Conservation (phyloP, 2,888 invertebrate genomes). For the Ceraclea dissimilis region DNA sequence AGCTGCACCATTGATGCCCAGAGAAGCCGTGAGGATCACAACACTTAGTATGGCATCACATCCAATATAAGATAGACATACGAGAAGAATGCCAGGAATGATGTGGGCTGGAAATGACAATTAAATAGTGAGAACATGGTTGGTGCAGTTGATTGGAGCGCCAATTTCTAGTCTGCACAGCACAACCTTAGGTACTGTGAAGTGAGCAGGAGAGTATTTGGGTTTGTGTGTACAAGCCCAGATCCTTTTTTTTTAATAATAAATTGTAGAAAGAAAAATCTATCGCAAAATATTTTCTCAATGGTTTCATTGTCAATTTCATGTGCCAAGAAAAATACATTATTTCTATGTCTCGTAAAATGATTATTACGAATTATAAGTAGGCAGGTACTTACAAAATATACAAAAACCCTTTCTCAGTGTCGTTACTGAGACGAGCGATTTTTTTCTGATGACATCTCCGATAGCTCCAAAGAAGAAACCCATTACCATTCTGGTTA, state of each 20-base stretch:
- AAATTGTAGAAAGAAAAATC: no score
- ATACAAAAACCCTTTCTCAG: constrained; percentile 60
- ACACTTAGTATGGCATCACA: constrained; percentile 56
- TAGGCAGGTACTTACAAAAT: constrained; percentile 47
- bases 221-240: no score
- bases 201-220: no score
- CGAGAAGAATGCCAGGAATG: constrained; percentile 45
- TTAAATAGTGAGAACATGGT: no score
- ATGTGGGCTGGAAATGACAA: constrained; percentile 44
- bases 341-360: no score
- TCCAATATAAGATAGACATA: constrained; percentile 52
- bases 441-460: constrained; percentile 49
- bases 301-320: no score
- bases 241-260: no score
- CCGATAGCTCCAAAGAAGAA: constrained; percentile 64
- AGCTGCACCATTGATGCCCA: constrained; percentile 59
- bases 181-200: not conserved
- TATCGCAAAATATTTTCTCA: no score
- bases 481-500: constrained; percentile 59
- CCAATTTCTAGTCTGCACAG: not conserved
- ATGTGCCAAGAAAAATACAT: no score
- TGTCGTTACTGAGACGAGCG: constrained; percentile 42
- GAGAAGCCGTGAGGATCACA: constrained; percentile 57
- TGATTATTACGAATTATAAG: no score
- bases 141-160: no score